phyloP scores from a whole-genome alignment of 2,888 invertebrate species.

The Sialis lutaria region DNA sequence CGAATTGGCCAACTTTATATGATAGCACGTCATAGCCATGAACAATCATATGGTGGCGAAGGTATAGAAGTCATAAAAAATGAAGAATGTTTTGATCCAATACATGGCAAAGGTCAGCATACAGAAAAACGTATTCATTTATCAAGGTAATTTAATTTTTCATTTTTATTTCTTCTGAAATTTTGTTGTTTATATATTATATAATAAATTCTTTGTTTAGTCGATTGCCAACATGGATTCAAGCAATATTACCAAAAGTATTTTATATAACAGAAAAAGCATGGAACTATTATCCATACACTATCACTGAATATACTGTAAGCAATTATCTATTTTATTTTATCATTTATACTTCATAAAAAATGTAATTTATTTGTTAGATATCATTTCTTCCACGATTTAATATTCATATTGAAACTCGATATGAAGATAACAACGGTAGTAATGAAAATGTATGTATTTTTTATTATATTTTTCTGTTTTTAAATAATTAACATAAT shows the following conservation, averaged over 20 bases:
- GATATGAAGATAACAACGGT: conserved; percentile 81
- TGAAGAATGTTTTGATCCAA: conserved; percentile 56
- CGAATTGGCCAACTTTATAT: conserved; percentile 83
- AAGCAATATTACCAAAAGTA: conserved; percentile 71
- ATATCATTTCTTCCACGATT: conserved; percentile 84
- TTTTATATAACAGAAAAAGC: conserved; percentile 89
- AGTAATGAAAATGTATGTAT: conserved; percentile 69
- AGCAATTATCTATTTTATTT: conserved; percentile 22
- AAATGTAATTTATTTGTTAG: conserved; percentile 31
- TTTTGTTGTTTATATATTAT: neutral
- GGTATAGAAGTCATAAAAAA: conserved; percentile 85
- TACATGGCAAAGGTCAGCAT: conserved; percentile 69
- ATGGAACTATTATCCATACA: conserved; percentile 89
- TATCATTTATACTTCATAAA: conserved; percentile 6
- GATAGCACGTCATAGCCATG: conserved; percentile 86
- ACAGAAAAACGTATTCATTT: conserved; percentile 84
- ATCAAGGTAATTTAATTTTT: conserved; percentile 42
- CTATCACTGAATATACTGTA: conserved; percentile 68
- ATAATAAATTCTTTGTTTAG: conserved; percentile 25
- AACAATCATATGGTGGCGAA: conserved; percentile 77
- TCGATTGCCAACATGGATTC: conserved; percentile 79
- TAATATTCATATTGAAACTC: conserved; percentile 68
- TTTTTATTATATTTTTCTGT: conserved; percentile 1
- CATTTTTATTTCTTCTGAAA: neutral
- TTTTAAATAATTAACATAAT: conserved; percentile 3